Evolutionary conservation across 2,888 invertebrate genomes (phyloP).

Genomic region (Axea sp.): DNA sequence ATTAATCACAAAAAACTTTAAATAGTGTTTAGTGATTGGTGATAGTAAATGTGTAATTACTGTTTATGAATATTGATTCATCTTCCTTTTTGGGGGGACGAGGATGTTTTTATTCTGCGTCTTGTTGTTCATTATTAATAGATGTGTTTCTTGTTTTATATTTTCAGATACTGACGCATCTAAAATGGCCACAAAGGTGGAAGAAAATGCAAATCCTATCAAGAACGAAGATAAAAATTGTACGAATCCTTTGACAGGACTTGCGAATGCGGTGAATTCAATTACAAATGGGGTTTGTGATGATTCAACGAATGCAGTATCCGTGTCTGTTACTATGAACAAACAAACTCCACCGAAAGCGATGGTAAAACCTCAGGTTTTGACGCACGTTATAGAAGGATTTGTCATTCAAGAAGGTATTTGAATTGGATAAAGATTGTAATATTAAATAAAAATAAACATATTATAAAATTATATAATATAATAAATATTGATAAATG

Average conservation of each 20-base stretch:
- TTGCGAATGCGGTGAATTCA: constrained; percentile 76
- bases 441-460: no score
- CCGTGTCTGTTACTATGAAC: constrained; percentile 69
- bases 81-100: no score
- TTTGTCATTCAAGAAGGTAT: constrained; percentile 96
- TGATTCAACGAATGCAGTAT: constrained; percentile 65
- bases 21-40: no score
- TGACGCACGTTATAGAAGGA: constrained; percentile 98
- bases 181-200: constrained; percentile 27
- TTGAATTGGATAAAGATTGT: no score
- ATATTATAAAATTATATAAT: no score
- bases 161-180: constrained; percentile 7
- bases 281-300: constrained; percentile 76
- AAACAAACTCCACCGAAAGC: constrained; percentile 87
- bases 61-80: no score
- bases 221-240: constrained; percentile 77
- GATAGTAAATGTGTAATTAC: no score
- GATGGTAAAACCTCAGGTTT: constrained; percentile 96
- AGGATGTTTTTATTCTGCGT: no score
- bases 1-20: no score
- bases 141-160: not conserved
- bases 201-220: constrained; percentile 10
- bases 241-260: constrained; percentile 75
- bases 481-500: no score
- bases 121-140: no score